These are phyloP conservation scores for Platichthys stellatus DNA, from an alignment of 2,113 vertebrate genomes.

Conservation along the genomic window DNA sequence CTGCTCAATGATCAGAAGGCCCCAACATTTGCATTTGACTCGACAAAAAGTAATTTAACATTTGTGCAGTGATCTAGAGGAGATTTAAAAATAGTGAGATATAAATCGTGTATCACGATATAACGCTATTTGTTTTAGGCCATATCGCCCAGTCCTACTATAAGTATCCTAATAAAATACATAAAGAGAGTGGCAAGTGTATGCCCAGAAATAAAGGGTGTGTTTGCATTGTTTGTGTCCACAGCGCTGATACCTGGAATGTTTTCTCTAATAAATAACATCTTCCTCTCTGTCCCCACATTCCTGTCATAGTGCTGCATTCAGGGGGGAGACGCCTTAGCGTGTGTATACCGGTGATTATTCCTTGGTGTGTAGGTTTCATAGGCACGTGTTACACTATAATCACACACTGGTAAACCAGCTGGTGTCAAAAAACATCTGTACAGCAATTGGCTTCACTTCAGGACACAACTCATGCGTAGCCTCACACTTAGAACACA, in stretches of 20 bases:
- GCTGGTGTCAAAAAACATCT: conserved; percentile 44
- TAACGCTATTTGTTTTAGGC: too few species aligned
- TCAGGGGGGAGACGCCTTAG: conserved; percentile 24
- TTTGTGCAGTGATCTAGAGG: too few species aligned
- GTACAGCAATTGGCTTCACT: not conserved
- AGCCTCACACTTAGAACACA: not conserved
- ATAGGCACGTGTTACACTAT: conserved; percentile 37
- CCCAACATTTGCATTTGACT: too few species aligned
- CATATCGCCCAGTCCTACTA: too few species aligned
- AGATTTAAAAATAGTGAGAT: too few species aligned
- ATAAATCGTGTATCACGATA: too few species aligned
- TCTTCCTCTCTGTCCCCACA: conserved; percentile 55
- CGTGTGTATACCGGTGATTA: conserved; percentile 44
- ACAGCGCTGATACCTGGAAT: conserved; percentile 72
- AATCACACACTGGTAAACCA: conserved; percentile 61
- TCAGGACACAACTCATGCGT: not conserved
- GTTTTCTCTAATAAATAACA: conserved; percentile 68
- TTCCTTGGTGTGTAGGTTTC: conserved; percentile 7
- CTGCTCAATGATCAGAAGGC: too few species aligned
- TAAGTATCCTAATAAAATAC: too few species aligned
- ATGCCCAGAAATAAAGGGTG: not conserved
- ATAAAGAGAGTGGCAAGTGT: not conserved
- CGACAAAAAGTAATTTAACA: too few species aligned
- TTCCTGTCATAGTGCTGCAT: conserved; percentile 53
- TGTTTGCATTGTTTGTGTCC: conserved; percentile 22